A percentile compares a stretch with the other conserved stretches of the same genome.
Conservation (phyloP, 2,797 vertebrate genomes). For the Cossypha dichroa region DNA sequence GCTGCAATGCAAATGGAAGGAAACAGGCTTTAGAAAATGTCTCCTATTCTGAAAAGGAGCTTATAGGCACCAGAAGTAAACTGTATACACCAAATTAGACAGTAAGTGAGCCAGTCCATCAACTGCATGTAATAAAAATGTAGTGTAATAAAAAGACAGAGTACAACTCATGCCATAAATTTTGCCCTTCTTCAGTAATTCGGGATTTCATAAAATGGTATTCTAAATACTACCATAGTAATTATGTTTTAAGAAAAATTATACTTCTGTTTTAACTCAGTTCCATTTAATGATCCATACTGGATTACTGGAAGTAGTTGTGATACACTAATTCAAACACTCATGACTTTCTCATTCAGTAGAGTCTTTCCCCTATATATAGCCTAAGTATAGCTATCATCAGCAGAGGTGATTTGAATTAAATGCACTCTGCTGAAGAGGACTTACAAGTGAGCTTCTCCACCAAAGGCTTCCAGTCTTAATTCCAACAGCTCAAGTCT, state of each 20-base stretch:
- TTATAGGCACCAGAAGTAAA: background rate
- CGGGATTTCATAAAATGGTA: background rate
- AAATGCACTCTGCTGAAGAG: background rate
- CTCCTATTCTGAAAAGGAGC: background rate
- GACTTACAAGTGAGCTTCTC: background rate
- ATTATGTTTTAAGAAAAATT: background rate
- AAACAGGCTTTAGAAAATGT: background rate
- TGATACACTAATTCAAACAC: background rate
- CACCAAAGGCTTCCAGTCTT: background rate
- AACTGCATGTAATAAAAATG: background rate
- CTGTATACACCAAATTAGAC: background rate
- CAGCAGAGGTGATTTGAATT: background rate
- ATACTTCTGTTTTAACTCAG: background rate
- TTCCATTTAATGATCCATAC: background rate
- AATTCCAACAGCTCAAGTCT: background rate
- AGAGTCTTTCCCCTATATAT: background rate
- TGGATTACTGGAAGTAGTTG: background rate
- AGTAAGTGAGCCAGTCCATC: background rate
- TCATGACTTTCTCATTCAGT: background rate
- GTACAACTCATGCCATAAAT: background rate
- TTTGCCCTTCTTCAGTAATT: background rate
- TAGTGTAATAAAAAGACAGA: background rate
- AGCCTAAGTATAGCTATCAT: background rate
- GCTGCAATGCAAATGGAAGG: background rate
- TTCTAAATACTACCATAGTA: background rate